Evolutionary conservation across 1,140 invertebrate species (phyloP).

Genomic region (Danaus plexippus): DNA sequence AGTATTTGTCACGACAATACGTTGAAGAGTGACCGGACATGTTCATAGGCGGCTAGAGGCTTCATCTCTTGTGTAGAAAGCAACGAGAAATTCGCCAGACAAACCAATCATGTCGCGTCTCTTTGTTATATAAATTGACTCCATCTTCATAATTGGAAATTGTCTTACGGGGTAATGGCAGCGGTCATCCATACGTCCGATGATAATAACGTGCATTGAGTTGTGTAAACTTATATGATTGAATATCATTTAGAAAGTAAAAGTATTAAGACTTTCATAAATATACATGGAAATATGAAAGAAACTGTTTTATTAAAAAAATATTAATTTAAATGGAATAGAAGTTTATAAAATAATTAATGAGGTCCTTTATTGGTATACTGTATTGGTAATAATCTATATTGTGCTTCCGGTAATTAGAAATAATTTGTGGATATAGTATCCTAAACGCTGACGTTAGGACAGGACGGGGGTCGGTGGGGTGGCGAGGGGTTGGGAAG

Average conservation of each 20-base stretch:
- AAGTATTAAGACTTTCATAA: no score
- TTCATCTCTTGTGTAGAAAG: constrained; percentile 45
- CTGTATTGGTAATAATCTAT: neutral
- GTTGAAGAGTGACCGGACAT: constrained; percentile 19
- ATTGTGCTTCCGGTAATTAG: no score
- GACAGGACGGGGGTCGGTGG: constrained; percentile 18
- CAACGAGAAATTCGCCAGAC: constrained; percentile 52
- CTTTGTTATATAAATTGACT: constrained; percentile 62
- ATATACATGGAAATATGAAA: no score
- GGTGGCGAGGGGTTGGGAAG: constrained; percentile 16
- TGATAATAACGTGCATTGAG: neutral
- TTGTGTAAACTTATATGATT: no score
- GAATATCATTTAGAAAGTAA: no score
- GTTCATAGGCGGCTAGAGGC: constrained; percentile 18
- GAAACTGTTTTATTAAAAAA: no score
- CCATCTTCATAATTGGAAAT: constrained; percentile 55
- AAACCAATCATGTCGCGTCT: constrained; percentile 49
- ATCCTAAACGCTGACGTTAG: constrained; percentile 15
- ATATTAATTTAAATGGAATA: no score
- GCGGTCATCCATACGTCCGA: constrained; percentile 4
- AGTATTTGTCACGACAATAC: neutral
- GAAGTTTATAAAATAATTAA: no score
- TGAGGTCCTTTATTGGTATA: neutral
- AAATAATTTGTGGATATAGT: no score
- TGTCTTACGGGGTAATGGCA: constrained; percentile 24